phyloP scores from a whole-genome alignment of 2,888 invertebrate species.

The Trimorus sp. region DNA sequence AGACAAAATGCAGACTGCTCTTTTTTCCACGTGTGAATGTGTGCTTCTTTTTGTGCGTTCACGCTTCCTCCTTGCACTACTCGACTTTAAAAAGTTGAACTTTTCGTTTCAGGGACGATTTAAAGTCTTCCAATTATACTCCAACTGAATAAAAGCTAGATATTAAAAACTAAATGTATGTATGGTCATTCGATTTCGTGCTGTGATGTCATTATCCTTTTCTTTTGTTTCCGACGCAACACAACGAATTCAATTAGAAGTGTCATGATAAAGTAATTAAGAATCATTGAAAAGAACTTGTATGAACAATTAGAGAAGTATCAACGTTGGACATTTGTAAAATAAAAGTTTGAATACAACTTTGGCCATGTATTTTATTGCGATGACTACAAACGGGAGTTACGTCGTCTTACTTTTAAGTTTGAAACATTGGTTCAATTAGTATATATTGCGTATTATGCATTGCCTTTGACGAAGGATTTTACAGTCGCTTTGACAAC shows the following conservation, averaged over 20 bases:
- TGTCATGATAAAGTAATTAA: constrained; percentile 57
- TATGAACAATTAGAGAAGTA: constrained; percentile 54
- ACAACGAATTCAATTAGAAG: constrained; percentile 57
- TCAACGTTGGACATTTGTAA: constrained; percentile 58
- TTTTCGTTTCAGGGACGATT: constrained; percentile 68
- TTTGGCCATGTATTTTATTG: constrained; percentile 57
- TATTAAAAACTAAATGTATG: constrained; percentile 61
- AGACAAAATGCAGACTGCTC: constrained; percentile 15
- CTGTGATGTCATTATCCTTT: constrained; percentile 63
- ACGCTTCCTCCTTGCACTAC: constrained; percentile 56
- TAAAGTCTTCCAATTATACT: constrained; percentile 67
- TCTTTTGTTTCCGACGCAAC: constrained; percentile 58
- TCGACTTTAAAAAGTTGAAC: constrained; percentile 62
- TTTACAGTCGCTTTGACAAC: constrained; percentile 17
- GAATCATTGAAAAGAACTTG: constrained; percentile 52
- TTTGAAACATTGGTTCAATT: constrained; percentile 51
- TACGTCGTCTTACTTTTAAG: constrained; percentile 41
- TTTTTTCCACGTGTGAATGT: constrained; percentile 55
- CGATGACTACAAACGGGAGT: constrained; percentile 30
- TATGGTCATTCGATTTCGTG: constrained; percentile 58
- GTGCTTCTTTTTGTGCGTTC: constrained; percentile 57
- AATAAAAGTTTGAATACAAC: constrained; percentile 61
- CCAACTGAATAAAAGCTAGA: constrained; percentile 64
- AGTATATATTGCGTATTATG: constrained; percentile 60
- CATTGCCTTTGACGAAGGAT: constrained; percentile 55